These are phyloP conservation scores for Chaunax sp. DNA, from an alignment of 2,797 vertebrate genomes.

Conservation along the genomic window DNA sequence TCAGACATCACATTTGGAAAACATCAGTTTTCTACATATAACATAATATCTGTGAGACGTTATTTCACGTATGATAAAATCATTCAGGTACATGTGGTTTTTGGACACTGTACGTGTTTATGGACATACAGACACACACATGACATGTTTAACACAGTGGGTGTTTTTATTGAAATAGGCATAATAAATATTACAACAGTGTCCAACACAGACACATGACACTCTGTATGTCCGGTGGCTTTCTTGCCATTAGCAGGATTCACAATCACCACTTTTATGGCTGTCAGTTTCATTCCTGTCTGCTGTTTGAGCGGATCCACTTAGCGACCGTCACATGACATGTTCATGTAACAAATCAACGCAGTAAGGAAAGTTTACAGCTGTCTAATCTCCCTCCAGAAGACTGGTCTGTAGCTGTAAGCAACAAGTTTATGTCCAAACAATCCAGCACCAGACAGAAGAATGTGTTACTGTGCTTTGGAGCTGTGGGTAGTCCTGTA, in stretches of 20 bases:
- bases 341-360: conserved; percentile 15
- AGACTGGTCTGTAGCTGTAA: not conserved
- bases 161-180: conserved; percentile 59
- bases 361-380: conserved; percentile 11
- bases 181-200: conserved; percentile 66
- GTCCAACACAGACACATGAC: conserved; percentile 20
- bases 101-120: not conserved
- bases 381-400: conserved; percentile 1
- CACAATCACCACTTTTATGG: not conserved
- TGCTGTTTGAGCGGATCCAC: conserved; percentile 13
- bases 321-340: not conserved
- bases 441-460: no score
- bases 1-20: not conserved
- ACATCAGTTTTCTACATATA: no score
- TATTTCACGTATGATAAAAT: not conserved
- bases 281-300: conserved; percentile 8
- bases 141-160: conserved; percentile 13
- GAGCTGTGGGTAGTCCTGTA: conserved; percentile 5
- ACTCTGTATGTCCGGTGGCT: conserved; percentile 21
- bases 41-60: not conserved
- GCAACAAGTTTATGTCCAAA: no score
- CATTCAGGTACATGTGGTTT: not conserved
- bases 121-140: not conserved
- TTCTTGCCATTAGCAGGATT: conserved; percentile 2
- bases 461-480: conserved; percentile 15